Percentiles rank a stretch among this genome's conserved stretches.
These are phyloP conservation scores for Papilio helenus DNA, from an alignment of 1,140 invertebrate species.

Conservation along the genomic window DNA sequence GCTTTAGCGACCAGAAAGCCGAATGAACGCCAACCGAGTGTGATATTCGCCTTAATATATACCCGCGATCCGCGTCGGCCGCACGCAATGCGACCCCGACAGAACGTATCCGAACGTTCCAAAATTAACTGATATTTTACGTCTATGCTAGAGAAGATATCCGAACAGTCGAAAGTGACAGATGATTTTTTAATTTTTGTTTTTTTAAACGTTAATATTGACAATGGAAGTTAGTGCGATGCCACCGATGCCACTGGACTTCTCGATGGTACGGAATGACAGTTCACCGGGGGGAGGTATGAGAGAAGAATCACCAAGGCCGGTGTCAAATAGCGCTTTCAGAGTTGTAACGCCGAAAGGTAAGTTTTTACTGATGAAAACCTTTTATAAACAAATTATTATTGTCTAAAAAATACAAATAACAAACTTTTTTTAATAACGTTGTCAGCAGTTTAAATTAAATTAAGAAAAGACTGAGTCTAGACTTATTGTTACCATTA, in stretches of 20 bases:
- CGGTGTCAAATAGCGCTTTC: slow-evolving; percentile 79
- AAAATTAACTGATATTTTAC: slow-evolving; percentile 50
- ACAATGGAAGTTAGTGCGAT: slow-evolving; percentile 83
- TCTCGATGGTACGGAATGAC: slow-evolving; percentile 78
- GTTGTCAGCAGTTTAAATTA: background rate
- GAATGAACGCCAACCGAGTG: slow-evolving; percentile 54
- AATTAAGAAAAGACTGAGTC: background rate
- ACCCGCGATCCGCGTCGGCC: slow-evolving; percentile 67
- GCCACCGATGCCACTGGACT: slow-evolving; percentile 82
- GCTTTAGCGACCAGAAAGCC: slow-evolving; percentile 66
- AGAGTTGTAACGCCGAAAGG: slow-evolving; percentile 82
- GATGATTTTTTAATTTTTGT: slow-evolving; percentile 50
- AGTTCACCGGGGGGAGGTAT: slow-evolving; percentile 61
- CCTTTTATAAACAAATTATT: background rate
- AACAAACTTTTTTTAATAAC: background rate
- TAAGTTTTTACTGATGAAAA: slow-evolving; percentile 44
- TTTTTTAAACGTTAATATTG: slow-evolving; percentile 45
- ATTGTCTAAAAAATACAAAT: background rate
- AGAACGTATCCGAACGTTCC: slow-evolving; percentile 48
- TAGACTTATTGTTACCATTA: too few species aligned
- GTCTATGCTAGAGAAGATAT: slow-evolving; percentile 33
- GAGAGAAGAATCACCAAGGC: slow-evolving; percentile 71
- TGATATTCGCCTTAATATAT: slow-evolving; percentile 70
- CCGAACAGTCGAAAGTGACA: slow-evolving; percentile 54
- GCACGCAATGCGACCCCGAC: slow-evolving; percentile 60